Percentiles rank a stretch among this genome's conserved stretches.
phyloP scores from a whole-genome alignment of 2,797 vertebrate genomes.

The Microctenopoma stevenorrisi region DNA sequence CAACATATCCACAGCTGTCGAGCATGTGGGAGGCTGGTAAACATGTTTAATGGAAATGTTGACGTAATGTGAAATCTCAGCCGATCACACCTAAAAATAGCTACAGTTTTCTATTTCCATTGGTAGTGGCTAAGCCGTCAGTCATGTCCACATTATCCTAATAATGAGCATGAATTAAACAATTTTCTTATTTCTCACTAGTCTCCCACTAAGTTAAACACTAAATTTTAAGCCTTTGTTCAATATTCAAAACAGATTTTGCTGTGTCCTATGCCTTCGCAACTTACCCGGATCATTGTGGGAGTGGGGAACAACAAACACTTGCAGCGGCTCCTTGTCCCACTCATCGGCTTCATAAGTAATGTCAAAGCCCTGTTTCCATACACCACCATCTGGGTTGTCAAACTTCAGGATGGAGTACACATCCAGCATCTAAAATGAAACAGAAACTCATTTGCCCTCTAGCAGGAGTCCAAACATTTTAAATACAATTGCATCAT shows the following conservation, averaged over 20 bases:
- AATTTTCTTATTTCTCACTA: slow-evolving; percentile 15
- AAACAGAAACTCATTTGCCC: slow-evolving; percentile 9
- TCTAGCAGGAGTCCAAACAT: neutral
- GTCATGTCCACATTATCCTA: slow-evolving; percentile 49
- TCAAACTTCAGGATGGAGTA: slow-evolving; percentile 93
- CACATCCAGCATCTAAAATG: slow-evolving; percentile 91
- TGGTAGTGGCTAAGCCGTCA: slow-evolving; percentile 49
- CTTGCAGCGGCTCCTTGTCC: slow-evolving; percentile 91
- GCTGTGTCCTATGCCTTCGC: neutral
- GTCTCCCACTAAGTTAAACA: slow-evolving; percentile 13
- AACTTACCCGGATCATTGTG: slow-evolving; percentile 94
- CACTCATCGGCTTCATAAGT: slow-evolving; percentile 92
- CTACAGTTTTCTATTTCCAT: slow-evolving; percentile 49
- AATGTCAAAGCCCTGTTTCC: slow-evolving; percentile 99
- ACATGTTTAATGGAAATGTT: slow-evolving; percentile 65
- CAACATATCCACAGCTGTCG: slow-evolving; percentile 66
- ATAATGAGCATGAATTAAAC: slow-evolving; percentile 26
- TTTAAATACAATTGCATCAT: neutral
- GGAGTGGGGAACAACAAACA: slow-evolving; percentile 96
- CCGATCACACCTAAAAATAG: slow-evolving; percentile 42
- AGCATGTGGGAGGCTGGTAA: slow-evolving; percentile 40
- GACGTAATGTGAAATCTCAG: slow-evolving; percentile 51
- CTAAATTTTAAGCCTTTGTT: slow-evolving; percentile 1
- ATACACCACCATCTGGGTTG: slow-evolving; percentile 95
- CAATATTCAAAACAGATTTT: neutral